Base-by-base conservation (phyloP, 2,888 invertebrate species). In the Drosophila formosana region DNA sequence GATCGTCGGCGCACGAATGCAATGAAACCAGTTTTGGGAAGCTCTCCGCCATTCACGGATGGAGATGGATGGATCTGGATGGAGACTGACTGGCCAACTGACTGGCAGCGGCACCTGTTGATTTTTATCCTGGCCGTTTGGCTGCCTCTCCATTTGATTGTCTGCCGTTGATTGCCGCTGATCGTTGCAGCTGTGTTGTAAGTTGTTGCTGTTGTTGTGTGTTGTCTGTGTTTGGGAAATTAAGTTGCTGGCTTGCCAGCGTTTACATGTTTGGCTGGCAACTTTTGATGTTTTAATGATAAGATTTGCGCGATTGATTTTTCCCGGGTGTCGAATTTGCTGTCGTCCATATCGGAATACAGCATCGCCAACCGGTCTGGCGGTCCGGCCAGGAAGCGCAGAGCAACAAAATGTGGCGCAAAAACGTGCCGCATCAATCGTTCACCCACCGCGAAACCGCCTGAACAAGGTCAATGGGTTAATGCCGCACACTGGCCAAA, bases 271-370 rank as follows among this genome's bases (percentile, higher is more conserved):
- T 69, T 66, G 70, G 65, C 77, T 75, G 87, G 70, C 80, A 80
- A 71, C 79, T 73, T 83, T 89, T 89, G 88, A 85, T 89, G 87
- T 76, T 84, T 83, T 87, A 87, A 85, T 85, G 89, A 85, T 85
- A 89, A 85, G 88, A 87, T 76, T 89, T 83, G 70, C 63, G 66
- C 84, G 87, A 84, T 84, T 84, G 83, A 88, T 88, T 84, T 82
- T 86, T 74, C 72, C 82, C 58, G 87, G 68, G 83, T 86, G 87
- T 86, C 83, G 73, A 77, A 80, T 80, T 73, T 64, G 66, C 43
- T 73, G 72, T 41, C 41, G 18, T 32, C 9, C 28, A 11, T 52
- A 53, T 41, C 68, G 6, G 32, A n/a, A 39, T n/a, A 32, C 39
- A 28, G 53, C n/a, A 55, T 46, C 62, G 41, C 11, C 45, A 34